phyloP scores from a whole-genome alignment of 92 coral and sea anemone genomes.

The Ricordea florida region DNA sequence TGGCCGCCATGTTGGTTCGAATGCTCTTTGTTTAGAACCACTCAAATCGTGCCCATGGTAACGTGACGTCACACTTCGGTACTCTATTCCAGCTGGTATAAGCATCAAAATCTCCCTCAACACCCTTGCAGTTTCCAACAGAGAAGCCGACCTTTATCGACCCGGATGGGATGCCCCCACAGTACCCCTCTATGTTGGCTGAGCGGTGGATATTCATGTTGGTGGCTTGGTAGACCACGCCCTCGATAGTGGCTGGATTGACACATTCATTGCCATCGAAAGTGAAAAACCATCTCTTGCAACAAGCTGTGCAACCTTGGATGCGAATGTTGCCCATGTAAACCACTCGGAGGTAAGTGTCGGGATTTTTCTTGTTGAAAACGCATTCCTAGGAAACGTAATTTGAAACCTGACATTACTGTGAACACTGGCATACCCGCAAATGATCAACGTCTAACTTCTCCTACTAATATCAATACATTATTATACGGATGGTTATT shows the following conservation, averaged over 20 bases:
- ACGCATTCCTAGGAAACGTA: slow-evolving; percentile 34
- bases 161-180: slow-evolving; percentile 48
- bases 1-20: too few relatives aligned
- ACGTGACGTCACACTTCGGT: too few relatives aligned
- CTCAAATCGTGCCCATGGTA: too few relatives aligned
- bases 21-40: too few relatives aligned
- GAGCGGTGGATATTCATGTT: slow-evolving; percentile 50
- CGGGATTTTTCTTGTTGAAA: slow-evolving; percentile 26
- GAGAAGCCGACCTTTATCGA: slow-evolving; percentile 50
- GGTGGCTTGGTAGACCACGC: slow-evolving; percentile 29
- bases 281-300: slow-evolving; percentile 65
- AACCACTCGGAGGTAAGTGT: slow-evolving; percentile 44
- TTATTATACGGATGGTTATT: too few relatives aligned
- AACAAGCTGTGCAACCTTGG: slow-evolving; percentile 23
- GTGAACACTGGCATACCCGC: too few relatives aligned
- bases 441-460: too few relatives aligned
- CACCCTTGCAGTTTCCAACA: slow-evolving; percentile 26
- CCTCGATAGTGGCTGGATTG: slow-evolving; percentile 53
- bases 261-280: slow-evolving; percentile 52
- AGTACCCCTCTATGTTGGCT: slow-evolving; percentile 60
- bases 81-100: slow-evolving; percentile 69
- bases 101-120: slow-evolving; percentile 6
- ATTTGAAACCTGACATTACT: too few relatives aligned
- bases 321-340: slow-evolving; percentile 59
- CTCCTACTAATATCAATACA: too few relatives aligned